Base-by-base conservation (phyloP, 2,888 invertebrate species). In the Chrysolina haemoptera region DNA sequence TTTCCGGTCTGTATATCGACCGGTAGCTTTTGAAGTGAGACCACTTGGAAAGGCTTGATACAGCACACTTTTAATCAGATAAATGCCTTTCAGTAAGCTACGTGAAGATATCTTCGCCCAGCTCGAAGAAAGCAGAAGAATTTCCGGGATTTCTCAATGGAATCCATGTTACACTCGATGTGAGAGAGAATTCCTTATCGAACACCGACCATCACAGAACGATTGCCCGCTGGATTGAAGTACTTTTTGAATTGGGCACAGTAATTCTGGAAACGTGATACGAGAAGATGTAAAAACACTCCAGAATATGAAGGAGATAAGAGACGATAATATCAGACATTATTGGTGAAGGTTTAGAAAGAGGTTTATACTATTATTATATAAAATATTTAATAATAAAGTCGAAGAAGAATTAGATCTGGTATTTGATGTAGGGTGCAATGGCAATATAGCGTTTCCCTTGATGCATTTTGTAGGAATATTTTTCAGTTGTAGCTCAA, bases 71-170 rank as follows among this genome's bases (percentile, higher is more conserved):
- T 53, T 20, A 53, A 53, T 53, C 53, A 53, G 22, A 53, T 53
- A 22, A 53, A 53, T 20, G 53, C 53, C 53, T 53, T 53, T 53
- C 53, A 53, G 20, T 22, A 11, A 20, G 53, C 53, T 11, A 20
- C 12, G 53, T 18, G 12, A 53, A 20, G 53, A 18, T 53, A 53
- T 53, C 14, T 53, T 20, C 53, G 1, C 11, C 11, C 14, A 53
- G 53, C 10, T 20, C 20, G 12, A 4, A 22, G 53, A 12, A 18
- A 12, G 53, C 20, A 18, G 53, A 53, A 53, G 18, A 53, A 53
- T 53, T 53, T 53, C 20, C 20, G 53, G 16, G 53, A 53, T 53
- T 53, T 20, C 53, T 53, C 53, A 53, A 20, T 53, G 53, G 20
- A 53, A 22, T 53, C 53, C 53, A 14, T 53, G 53, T 53, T 18